Base-by-base conservation (phyloP, 2,113 vertebrate species). In the Xiphias gladius region DNA sequence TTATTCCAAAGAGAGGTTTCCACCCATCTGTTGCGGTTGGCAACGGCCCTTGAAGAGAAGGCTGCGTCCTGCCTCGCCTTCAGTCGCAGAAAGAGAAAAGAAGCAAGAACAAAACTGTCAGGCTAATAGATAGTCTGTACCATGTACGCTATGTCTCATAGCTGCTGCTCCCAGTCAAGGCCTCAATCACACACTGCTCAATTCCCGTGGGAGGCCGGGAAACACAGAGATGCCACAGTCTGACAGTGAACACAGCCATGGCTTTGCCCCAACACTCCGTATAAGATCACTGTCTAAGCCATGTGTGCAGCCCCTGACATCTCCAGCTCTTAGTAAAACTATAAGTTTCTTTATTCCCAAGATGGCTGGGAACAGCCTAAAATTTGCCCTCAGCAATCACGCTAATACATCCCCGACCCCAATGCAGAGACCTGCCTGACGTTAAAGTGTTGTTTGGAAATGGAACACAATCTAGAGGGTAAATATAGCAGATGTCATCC, bases 401-500 rank as follows among this genome's bases (percentile, higher is more conserved):
- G 12, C 76, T 93, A 92, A 92, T 89, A 76, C 35, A 86, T 89
- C 84, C 80, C 88, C 66, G 24, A 65, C 54, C 72, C 85, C 68
- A 43, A 58, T 19, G 63, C 74, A 28, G 65, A 82, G 81, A 81
- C 66, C 65, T 67, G 41, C 72, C 68, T 68, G 77, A 88, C 80
- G 59, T 82, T 80, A 83, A 89, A 83, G 83, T 63, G 83, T 83
- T 82, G 80, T 89, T 87, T 84, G 76, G 86, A 87, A 92, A 89
- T 73, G 76, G 67, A 86, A 84, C 2, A 67, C 58, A 86, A 91
- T 89, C 86, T 80, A 80, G 72, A 82, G 88, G 80, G 86, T 91
- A 93, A 93, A 94, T 90, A 91, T 82, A 91, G 84, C 78, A 84
- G 84, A 92, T 90, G 89, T 91, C 91, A 90, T 79, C 89, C 32